Base-by-base conservation (phyloP, 2,113 vertebrate genomes). In the Tursiops truncatus region DNA sequence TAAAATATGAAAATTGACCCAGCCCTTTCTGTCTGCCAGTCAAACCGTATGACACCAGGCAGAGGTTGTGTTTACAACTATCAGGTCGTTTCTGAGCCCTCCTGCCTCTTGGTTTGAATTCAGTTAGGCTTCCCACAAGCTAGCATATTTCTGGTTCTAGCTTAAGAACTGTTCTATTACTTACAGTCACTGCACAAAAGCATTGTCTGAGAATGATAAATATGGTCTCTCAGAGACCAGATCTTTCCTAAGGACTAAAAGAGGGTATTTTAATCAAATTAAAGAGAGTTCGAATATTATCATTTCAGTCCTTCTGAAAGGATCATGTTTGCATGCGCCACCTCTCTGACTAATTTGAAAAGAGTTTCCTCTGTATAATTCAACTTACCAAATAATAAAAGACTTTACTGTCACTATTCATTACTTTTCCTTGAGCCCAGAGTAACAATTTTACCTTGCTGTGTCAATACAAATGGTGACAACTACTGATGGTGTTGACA, bases 271-370 rank as follows among this genome's bases (percentile, higher is more conserved):
- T 80, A 87, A 88, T 88, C 44, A 80, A 88, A 47, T 77, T 73
- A 73, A 36, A 89, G 10, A 70, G 25, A 76, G 82, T 17, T 81
- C 31, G 3, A 41, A 62, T 89, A 62, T 53, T 87, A 79, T 15
- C 25, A 89, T 80, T 89, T 76, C 53, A n/a, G 17, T 76, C 33
- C 36, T 94, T 94, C 15, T 36, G 36, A 36, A 36, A 36, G 36
- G 63, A 56, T 47, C 38, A 7, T 13, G 63, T 94, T 97, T 65
- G 11, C 2, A 53, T 56, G 74, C 58, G 65, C 65, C 23, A 80
- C 4, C n/a, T 74, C 68, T 86, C 50, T 96, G 33, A 74, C 26
- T 88, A 83, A 93, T 80, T 80, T 92, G 71, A 88, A 36, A 87
- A 90, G 26, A 71, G 5, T 8, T 88, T 84, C 68, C 70, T 88